Evolutionary conservation across 2,888 invertebrate genomes (phyloP).

Genomic region (Torymus texanus): DNA sequence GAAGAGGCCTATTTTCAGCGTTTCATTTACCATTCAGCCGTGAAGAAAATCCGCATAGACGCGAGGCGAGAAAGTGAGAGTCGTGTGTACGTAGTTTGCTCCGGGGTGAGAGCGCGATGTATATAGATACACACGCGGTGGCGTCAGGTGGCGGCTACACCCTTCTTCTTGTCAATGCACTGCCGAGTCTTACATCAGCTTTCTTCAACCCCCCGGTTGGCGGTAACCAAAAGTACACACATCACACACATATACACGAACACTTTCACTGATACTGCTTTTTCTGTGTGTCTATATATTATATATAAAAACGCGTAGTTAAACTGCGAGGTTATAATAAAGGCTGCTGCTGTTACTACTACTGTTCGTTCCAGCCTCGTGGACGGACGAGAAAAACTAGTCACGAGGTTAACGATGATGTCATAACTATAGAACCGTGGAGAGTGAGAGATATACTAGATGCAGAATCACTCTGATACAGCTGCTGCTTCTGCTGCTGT

Average conservation of each 20-base stretch:
- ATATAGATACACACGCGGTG: constrained; percentile 3
- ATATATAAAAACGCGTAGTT: too few species aligned
- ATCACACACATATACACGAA: too few species aligned
- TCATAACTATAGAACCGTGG: neutral
- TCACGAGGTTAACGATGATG: neutral
- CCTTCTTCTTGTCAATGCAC: neutral
- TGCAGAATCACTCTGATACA: too few species aligned
- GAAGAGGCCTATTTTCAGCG: too few species aligned
- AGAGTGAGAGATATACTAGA: too few species aligned
- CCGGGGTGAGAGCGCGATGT: neutral
- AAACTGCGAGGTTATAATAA: too few species aligned
- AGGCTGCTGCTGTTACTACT: too few species aligned
- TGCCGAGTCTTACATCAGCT: constrained; percentile 3
- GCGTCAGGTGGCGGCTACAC: constrained; percentile 15
- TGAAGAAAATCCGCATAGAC: constrained; percentile 38
- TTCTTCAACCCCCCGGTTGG: neutral
- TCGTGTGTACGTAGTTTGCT: neutral
- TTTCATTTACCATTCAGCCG: constrained; percentile 10
- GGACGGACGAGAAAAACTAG: neutral
- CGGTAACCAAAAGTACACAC: too few species aligned
- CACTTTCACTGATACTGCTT: too few species aligned
- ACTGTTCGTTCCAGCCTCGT: neutral
- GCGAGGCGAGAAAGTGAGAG: neutral
- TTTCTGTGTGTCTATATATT: too few species aligned
- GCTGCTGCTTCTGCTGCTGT: too few species aligned